Evolutionary conservation across 1,140 invertebrate species (phyloP).

Genomic region (Planococcus citri): DNA sequence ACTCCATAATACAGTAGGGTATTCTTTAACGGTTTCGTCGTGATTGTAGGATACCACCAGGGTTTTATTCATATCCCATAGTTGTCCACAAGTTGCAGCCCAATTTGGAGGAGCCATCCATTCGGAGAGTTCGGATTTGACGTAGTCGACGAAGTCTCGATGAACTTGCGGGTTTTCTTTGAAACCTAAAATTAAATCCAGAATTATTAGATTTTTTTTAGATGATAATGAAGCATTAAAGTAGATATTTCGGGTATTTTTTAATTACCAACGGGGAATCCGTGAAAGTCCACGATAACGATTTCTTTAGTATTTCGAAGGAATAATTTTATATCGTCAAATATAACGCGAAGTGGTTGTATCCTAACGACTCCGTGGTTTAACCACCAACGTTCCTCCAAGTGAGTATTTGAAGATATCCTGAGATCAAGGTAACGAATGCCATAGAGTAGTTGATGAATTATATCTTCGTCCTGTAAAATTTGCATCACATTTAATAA

Average conservation of each 20-base stretch:
- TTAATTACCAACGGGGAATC: slow-evolving; percentile 43
- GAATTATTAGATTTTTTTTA: too few relatives aligned
- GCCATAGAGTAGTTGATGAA: slow-evolving; percentile 42
- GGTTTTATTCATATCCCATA: slow-evolving; percentile 40
- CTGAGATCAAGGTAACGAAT: slow-evolving; percentile 46
- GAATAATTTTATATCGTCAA: slow-evolving; percentile 43
- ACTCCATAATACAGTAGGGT: slow-evolving; percentile 33
- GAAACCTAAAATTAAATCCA: not conserved
- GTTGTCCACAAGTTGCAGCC: slow-evolving; percentile 35
- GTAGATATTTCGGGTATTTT: too few relatives aligned
- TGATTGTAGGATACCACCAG: slow-evolving; percentile 46
- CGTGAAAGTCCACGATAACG: slow-evolving; percentile 48
- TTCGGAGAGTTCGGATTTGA: slow-evolving; percentile 39
- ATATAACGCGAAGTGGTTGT: slow-evolving; percentile 36
- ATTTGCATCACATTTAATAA: too few relatives aligned
- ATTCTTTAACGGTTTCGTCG: slow-evolving; percentile 29
- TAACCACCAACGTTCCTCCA: slow-evolving; percentile 38
- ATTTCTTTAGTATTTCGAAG: slow-evolving; percentile 47
- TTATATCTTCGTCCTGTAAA: too few relatives aligned
- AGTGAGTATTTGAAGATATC: slow-evolving; percentile 29
- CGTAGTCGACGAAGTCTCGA: slow-evolving; percentile 36
- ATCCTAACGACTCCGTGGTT: slow-evolving; percentile 43
- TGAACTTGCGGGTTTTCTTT: slow-evolving; percentile 29
- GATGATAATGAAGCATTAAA: too few relatives aligned
- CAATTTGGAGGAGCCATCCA: slow-evolving; percentile 37